These are phyloP conservation scores for Aphelenchoides besseyi DNA, from an alignment of 1,140 invertebrate genomes.

Conservation along the genomic window DNA sequence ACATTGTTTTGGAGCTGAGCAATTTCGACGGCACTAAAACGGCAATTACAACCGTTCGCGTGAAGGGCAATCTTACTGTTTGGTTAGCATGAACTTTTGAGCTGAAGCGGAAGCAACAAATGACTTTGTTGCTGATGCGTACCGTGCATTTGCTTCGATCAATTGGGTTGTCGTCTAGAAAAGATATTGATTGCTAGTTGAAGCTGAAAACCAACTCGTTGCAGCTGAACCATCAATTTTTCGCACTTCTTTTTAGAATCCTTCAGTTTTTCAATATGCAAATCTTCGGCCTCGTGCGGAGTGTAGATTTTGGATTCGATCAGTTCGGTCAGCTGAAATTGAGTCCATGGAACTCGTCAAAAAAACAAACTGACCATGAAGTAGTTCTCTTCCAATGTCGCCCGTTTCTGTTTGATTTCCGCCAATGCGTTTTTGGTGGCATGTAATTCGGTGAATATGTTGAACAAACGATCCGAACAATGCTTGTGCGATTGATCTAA, in stretches of 20 bases:
- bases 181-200: background rate
- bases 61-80: background rate
- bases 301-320: background rate
- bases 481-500: background rate
- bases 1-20: background rate
- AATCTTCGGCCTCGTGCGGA: background rate
- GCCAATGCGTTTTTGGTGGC: background rate
- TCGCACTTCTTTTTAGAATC: background rate
- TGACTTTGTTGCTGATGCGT: background rate
- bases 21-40: background rate
- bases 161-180: background rate
- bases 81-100: conserved; percentile 12
- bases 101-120: background rate
- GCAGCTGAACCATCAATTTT: background rate
- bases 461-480: background rate
- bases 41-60: background rate
- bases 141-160: background rate
- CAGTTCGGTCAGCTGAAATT: background rate
- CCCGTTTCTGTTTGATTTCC: background rate
- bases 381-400: background rate
- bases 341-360: background rate
- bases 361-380: background rate
- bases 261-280: background rate
- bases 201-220: background rate
- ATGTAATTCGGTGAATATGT: background rate